Evolutionary conservation across 2,888 invertebrate genomes (phyloP).

Genomic region (Ochropleura leucogaster): DNA sequence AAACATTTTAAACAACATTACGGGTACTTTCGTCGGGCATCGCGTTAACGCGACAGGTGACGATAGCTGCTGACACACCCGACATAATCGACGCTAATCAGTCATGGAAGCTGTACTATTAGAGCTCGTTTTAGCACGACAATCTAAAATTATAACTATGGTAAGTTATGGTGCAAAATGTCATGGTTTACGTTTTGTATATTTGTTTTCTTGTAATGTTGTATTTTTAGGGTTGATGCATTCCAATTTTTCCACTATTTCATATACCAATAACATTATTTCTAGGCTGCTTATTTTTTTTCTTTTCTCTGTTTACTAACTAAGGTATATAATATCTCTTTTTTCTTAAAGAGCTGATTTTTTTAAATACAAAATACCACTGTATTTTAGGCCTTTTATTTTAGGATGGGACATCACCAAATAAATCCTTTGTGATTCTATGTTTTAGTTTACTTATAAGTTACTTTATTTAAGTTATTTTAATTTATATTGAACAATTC

Average conservation of each 20-base stretch:
- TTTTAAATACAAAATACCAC: too few relatives aligned
- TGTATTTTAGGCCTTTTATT: too few relatives aligned
- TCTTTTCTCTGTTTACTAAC: too few relatives aligned
- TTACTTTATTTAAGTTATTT: too few relatives aligned
- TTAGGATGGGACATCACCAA: too few relatives aligned
- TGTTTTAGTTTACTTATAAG: too few relatives aligned
- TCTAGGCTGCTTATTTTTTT: neutral
- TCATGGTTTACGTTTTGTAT: neutral
- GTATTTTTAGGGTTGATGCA: neutral
- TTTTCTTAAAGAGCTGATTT: neutral
- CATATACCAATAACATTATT: too few relatives aligned
- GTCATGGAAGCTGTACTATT: conserved; percentile 53
- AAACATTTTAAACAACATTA: conserved; percentile 46
- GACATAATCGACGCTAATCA: conserved; percentile 61
- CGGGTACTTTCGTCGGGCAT: conserved; percentile 38
- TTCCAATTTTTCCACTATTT: neutral
- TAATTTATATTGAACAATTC: too few relatives aligned
- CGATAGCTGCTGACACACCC: conserved; percentile 66
- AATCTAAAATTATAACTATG: conserved; percentile 5
- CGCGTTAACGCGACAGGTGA: conserved; percentile 60
- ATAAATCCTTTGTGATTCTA: too few relatives aligned
- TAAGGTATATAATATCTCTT: neutral
- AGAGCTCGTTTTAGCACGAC: conserved; percentile 9
- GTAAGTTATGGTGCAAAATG: neutral
- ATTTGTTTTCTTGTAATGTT: neutral